A percentile compares a stretch with the other conserved stretches of the same genome.
Evolutionary conservation across 2,888 invertebrate species (phyloP).

Genomic region (Rhamnusium bicolor): DNA sequence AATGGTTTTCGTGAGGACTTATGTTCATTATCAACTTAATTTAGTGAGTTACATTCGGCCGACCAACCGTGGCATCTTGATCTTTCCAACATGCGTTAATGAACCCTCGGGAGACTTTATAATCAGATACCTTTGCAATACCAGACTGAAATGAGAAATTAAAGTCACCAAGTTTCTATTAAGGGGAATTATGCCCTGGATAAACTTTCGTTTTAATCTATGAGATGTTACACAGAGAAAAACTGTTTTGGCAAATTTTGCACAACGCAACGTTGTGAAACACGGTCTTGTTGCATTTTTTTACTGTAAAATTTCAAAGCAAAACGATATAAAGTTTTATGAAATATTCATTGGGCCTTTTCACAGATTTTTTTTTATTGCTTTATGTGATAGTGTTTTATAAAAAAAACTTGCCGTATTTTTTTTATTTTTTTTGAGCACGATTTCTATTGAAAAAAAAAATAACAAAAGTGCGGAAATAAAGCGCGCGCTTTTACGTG

Average conservation of each 20-base stretch:
- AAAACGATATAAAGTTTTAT: too few species aligned
- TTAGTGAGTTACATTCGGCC: conserved; percentile 48
- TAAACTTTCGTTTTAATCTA: conserved; percentile 23
- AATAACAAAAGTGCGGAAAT: too few species aligned
- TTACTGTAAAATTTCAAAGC: too few species aligned
- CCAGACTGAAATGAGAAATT: conserved; percentile 49
- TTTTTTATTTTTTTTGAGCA: too few species aligned
- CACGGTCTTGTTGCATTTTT: too few species aligned
- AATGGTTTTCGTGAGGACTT: conserved; percentile 51
- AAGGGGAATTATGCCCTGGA: conserved; percentile 20
- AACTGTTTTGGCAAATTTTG: background rate
- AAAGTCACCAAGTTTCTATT: conserved; percentile 42
- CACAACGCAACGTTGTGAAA: too few species aligned
- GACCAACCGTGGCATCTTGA: conserved; percentile 50
- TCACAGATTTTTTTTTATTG: too few species aligned
- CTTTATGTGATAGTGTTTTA: too few species aligned
- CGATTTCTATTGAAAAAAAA: too few species aligned
- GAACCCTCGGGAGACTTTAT: conserved; percentile 52
- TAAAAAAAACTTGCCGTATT: too few species aligned
- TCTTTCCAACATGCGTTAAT: conserved; percentile 54
- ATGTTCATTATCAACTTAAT: conserved; percentile 43
- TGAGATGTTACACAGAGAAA: background rate
- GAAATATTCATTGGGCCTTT: too few species aligned
- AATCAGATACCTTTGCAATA: conserved; percentile 52
- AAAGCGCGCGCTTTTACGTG: too few species aligned